Conservation (phyloP, 2,113 vertebrate genomes). For the Tragelaphus strepsiceros region DNA sequence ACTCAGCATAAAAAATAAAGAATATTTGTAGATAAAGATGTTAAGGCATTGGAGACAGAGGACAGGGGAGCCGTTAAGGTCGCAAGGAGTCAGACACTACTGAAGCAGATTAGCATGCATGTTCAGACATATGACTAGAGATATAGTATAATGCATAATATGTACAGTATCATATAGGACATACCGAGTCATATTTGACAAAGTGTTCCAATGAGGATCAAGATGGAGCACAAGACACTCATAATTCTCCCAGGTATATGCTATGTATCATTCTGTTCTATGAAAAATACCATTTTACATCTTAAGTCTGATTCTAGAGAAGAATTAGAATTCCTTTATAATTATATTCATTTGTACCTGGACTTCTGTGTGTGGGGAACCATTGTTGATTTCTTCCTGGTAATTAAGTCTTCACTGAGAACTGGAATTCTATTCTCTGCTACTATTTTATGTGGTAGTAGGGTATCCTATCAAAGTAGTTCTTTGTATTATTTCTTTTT, state of each 20-base stretch:
- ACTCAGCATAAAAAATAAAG: neutral
- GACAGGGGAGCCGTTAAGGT: neutral
- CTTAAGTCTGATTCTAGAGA: neutral
- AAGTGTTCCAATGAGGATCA: neutral
- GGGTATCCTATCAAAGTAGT: neutral
- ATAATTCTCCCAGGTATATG: neutral
- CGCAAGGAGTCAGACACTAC: accelerated
- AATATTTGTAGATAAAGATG: neutral
- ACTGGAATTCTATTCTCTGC: neutral
- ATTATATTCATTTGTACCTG: neutral
- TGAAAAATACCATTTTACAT: neutral
- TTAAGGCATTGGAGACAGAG: neutral
- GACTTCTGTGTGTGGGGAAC: neutral
- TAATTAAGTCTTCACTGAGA: neutral
- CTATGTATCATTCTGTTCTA: neutral
- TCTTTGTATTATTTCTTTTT: neutral
- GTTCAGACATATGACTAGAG: neutral
- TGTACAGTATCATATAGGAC: neutral
- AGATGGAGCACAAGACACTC: neutral
- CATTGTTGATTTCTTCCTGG: neutral
- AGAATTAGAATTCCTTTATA: neutral
- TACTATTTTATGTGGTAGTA: neutral
- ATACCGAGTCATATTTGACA: neutral
- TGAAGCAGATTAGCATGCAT: neutral
- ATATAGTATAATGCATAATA: neutral